A percentile compares a stretch with the other conserved stretches of the same genome.
Evolutionary conservation across 2,797 vertebrate species (phyloP).

Genomic region (Helostoma temminkii): DNA sequence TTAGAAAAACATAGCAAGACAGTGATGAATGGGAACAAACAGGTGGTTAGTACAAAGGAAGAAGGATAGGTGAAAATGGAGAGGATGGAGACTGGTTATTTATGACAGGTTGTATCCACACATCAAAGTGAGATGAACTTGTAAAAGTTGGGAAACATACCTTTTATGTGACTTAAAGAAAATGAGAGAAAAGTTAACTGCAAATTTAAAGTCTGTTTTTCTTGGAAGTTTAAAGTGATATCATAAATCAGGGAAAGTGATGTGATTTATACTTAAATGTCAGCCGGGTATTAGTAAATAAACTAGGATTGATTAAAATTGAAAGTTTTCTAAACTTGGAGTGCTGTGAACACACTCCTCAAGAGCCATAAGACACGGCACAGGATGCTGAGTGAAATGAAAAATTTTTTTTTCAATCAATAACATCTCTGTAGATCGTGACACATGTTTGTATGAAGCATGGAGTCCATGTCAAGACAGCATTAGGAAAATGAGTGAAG

Average conservation of each 20-base stretch:
- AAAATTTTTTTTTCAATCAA: no score
- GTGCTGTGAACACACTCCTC: no score
- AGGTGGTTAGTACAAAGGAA: constrained; percentile 43
- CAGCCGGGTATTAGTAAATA: neutral
- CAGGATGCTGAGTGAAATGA: no score
- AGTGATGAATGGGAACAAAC: constrained; percentile 60
- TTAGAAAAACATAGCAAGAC: constrained; percentile 38
- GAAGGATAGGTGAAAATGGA: constrained; percentile 37
- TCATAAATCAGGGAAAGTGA: neutral
- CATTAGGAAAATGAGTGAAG: neutral
- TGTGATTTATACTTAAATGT: neutral
- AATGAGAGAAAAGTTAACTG: neutral
- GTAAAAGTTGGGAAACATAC: constrained; percentile 35
- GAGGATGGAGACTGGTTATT: constrained; percentile 26
- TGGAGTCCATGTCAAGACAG: no score
- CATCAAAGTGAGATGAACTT: constrained; percentile 22
- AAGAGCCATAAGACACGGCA: no score
- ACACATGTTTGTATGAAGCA: no score
- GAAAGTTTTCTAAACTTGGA: no score
- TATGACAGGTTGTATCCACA: no score
- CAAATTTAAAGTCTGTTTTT: no score
- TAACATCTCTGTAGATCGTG: no score
- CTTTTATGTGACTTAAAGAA: neutral
- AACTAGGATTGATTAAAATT: no score
- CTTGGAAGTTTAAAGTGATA: neutral